Percentiles rank a stretch among this genome's conserved stretches.
These are phyloP conservation scores for Melinopterus prodromus DNA, from an alignment of 2,888 invertebrate species.

Conservation along the genomic window DNA sequence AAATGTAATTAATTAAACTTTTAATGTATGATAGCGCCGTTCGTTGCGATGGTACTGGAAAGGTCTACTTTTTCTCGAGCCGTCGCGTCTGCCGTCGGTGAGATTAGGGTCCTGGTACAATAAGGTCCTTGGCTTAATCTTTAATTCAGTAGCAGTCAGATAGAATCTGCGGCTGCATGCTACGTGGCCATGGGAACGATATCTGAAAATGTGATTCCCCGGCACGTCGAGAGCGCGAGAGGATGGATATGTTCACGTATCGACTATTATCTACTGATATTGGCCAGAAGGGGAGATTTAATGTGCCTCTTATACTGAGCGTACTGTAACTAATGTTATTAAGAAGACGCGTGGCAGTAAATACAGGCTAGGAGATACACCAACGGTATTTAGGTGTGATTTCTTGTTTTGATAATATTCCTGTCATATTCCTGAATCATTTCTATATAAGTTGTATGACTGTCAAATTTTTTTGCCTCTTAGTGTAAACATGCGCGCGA, in stretches of 20 bases:
- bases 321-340: too few relatives aligned
- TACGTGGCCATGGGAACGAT: constrained; percentile 9
- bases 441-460: too few relatives aligned
- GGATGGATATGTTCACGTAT: neutral
- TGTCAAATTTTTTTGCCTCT: too few relatives aligned
- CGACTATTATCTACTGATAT: neutral
- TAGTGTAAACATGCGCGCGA: too few relatives aligned
- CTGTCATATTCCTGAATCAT: too few relatives aligned
- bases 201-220: constrained; percentile 21
- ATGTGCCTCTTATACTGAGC: too few relatives aligned
- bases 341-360: too few relatives aligned
- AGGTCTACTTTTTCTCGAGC: neutral
- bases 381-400: too few relatives aligned
- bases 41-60: neutral
- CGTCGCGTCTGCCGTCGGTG: neutral
- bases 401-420: too few relatives aligned
- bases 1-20: constrained; percentile 4
- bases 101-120: constrained; percentile 20
- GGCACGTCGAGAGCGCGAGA: neutral
- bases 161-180: constrained; percentile 17
- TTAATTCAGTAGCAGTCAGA: constrained; percentile 25
- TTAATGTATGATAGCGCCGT: neutral
- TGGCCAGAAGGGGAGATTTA: neutral
- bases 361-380: too few relatives aligned
- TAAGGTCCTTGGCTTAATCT: constrained; percentile 22